Percentiles rank a stretch among this genome's conserved stretches.
These are phyloP conservation scores for Ophthalmotilapia sp. DNA, from an alignment of 2,113 vertebrate genomes.

Conservation along the genomic window DNA sequence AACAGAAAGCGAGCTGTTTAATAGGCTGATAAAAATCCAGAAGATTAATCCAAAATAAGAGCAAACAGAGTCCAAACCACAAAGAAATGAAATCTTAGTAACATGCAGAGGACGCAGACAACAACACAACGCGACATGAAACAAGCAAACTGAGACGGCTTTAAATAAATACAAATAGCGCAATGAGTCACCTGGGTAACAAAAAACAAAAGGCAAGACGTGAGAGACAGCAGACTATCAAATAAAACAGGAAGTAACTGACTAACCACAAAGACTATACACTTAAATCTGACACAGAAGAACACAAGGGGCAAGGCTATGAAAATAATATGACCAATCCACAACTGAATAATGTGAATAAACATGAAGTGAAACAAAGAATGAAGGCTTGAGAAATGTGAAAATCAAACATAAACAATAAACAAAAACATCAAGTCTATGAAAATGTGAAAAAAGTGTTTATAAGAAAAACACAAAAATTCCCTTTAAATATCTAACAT, in stretches of 20 bases:
- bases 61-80: background rate
- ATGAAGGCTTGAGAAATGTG: background rate
- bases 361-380: background rate
- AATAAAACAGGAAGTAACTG: background rate
- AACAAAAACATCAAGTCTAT: background rate
- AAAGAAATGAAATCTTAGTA: background rate
- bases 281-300: background rate
- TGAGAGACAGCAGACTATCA: background rate
- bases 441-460: background rate
- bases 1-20: background rate
- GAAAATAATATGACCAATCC: background rate
- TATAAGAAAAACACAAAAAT: background rate
- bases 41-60: background rate
- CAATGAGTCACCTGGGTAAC: background rate
- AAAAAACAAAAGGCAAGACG: background rate
- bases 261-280: background rate
- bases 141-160: background rate
- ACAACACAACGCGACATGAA: background rate
- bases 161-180: background rate
- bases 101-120: background rate
- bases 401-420: background rate
- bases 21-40: background rate
- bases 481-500: background rate
- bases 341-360: background rate
- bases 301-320: background rate